These are phyloP conservation scores for Rynchops niger DNA, from an alignment of 2,113 vertebrate genomes.

Conservation along the genomic window DNA sequence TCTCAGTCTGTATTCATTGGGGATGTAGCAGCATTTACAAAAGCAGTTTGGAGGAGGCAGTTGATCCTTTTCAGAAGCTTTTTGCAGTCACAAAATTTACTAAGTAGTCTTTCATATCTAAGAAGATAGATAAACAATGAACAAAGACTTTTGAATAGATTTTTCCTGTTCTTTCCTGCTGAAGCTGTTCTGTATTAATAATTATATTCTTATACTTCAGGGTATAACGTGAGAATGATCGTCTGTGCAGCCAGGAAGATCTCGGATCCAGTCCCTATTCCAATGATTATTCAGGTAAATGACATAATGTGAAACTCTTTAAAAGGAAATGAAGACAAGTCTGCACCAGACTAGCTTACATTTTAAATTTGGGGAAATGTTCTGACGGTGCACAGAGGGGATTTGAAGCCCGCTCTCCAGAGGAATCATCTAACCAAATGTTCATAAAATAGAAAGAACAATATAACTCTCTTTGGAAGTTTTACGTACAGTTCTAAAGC, in stretches of 20 bases:
- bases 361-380: background rate
- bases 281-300: background rate
- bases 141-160: background rate
- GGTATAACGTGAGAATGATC: background rate
- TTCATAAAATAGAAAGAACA: background rate
- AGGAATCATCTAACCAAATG: background rate
- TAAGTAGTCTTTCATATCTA: background rate
- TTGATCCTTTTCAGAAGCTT: background rate
- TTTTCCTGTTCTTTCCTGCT: background rate
- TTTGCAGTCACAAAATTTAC: background rate
- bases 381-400: background rate
- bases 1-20: background rate
- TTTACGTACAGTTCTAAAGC: background rate
- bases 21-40: background rate
- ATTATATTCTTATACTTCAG: background rate
- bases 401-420: fast-evolving
- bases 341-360: background rate
- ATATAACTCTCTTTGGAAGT: background rate
- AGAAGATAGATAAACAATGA: background rate
- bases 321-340: background rate
- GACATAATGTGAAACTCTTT: background rate
- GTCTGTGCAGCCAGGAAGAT: background rate
- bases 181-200: background rate
- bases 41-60: background rate
- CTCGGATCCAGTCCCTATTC: background rate